A percentile compares a stretch with the other conserved stretches of the same genome.
Conservation (phyloP, 1,140 invertebrate genomes). For the Cylas formicarius region DNA sequence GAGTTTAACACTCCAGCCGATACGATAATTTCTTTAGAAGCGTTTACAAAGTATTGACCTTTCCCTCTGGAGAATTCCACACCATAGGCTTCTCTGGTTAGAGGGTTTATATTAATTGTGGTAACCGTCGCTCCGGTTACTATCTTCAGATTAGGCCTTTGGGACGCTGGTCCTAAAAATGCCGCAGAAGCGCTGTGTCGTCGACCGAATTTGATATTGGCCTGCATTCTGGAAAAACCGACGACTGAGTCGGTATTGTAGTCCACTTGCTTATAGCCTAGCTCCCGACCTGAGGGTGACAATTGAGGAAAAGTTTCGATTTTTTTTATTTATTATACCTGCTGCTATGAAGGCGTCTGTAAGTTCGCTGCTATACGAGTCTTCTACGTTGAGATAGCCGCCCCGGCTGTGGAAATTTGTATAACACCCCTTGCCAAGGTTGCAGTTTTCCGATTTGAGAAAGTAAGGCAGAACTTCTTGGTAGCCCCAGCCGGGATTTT, state of each 20-base stretch:
- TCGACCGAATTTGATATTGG: constrained; percentile 51
- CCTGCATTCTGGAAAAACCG: constrained; percentile 56
- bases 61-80: constrained; percentile 56
- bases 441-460: constrained; percentile 62
- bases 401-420: constrained; percentile 43
- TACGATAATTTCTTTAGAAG: constrained; percentile 57
- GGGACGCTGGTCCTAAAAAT: constrained; percentile 49
- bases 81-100: constrained; percentile 55
- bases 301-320: not conserved
- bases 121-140: constrained; percentile 67
- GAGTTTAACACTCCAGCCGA: constrained; percentile 48
- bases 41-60: constrained; percentile 46
- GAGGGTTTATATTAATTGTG: constrained; percentile 56
- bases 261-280: constrained; percentile 45
- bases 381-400: constrained; percentile 51
- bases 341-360: constrained; percentile 56
- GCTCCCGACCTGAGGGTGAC: constrained; percentile 42
- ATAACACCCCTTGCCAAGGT: constrained; percentile 41
- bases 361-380: constrained; percentile 45
- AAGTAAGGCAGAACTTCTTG: constrained; percentile 76
- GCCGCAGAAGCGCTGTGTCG: constrained; percentile 50
- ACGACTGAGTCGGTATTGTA: constrained; percentile 46
- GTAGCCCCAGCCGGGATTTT: constrained; percentile 66
- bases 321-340: too few species aligned
- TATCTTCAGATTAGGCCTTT: constrained; percentile 61